Base-by-base conservation (phyloP, 2,113 vertebrate genomes). In the Xenus cinereus region DNA sequence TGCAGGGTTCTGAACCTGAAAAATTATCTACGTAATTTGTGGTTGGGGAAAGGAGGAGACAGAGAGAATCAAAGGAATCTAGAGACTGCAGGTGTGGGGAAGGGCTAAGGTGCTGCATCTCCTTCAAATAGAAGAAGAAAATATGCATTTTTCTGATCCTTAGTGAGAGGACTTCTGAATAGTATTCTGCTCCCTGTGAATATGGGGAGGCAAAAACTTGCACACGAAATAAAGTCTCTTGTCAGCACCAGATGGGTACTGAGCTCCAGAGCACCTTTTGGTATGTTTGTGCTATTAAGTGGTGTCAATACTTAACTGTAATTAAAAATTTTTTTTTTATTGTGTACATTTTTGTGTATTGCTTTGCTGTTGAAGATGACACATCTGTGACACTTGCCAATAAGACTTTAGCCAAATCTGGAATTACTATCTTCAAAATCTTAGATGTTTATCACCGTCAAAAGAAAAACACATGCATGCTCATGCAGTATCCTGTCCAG, bases 201-300 rank as follows among this genome's bases (percentile, higher is more conserved):
- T 17, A 21, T 13, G 17, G 20, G 20, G n/a, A 57, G 30, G 43
- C 54, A 82, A 21, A 84, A 63, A 16, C 30, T 35, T 56, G 53
- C 6, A 26, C 4, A 3, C 0, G 1, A 59, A 75, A 50, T 41
- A 7, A 20, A 60, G 14, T 72, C 23, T 72, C 4, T 32, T 77
- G 15, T 68, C 39, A 50, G n/a, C 24, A 19, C 7, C 15, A 72
- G 26, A 3, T 73, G 23, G 20, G 3, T 43, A 13, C 35, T 54
- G 66, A 60, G 60, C 35, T 82, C 30, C 50, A 63, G 71, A 43
- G 33, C 20, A 7, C 12, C 10, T 63, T 63, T 64, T 77, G 33
- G 14, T 27, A 27, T 0, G 1, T 59, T 84, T 72, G 45, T 45
- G 14, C 35, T 82, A 17, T 43, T 32, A 79, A 68, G 9, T 39